Evolutionary conservation across 2,113 vertebrate genomes (phyloP), one percentile per base, ranked within the genome.

Genomic region (Centropristis striata): DNA sequence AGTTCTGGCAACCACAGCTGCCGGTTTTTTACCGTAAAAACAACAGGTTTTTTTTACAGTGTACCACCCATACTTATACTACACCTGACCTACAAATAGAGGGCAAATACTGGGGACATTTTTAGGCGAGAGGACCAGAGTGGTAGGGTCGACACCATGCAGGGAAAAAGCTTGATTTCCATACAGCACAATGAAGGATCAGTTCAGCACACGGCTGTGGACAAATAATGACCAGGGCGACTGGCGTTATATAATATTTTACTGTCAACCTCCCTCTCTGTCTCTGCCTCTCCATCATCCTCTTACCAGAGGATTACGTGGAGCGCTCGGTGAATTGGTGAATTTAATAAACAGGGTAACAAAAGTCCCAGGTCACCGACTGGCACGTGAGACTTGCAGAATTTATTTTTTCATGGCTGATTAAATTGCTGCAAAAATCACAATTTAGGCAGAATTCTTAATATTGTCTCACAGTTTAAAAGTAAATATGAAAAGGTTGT

Each of bases 261-360:
- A 73, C 82, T 49, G 78, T 79, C 76, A 68, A 47, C 81, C 67
- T 77, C 61, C 53, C 65, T 83, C 36, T 8, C 83, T 61, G 20
- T 61, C 58, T 59, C 72, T 68, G 54, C n/a, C 66, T 51, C 72
- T 46, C 65, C 54, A 60, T 93, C 89, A 93, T 94, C 93, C 92
- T 94, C 88, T 92, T 94, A 92, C 81, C 85, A 69, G 76, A 83
- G 91, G 92, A 95, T 95, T 94, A 94, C 54, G 50, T 50, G 50
- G 83, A 87, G 86, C 55, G 81, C 80, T 90, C 84, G 82, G 88
- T 84, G 85, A 89, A 91, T 86, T 81, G 78, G 74, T 84, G 75
- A 88, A 88, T 92, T 89, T 88, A 87, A 92, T 91, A 88, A 77
- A 69, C 83, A 88, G 67, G 78, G 76, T 75, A 59, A 86, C 70